phyloP scores from a whole-genome alignment of 53 echinoderm and acorn worm genomes.

The Henricia sp. region DNA sequence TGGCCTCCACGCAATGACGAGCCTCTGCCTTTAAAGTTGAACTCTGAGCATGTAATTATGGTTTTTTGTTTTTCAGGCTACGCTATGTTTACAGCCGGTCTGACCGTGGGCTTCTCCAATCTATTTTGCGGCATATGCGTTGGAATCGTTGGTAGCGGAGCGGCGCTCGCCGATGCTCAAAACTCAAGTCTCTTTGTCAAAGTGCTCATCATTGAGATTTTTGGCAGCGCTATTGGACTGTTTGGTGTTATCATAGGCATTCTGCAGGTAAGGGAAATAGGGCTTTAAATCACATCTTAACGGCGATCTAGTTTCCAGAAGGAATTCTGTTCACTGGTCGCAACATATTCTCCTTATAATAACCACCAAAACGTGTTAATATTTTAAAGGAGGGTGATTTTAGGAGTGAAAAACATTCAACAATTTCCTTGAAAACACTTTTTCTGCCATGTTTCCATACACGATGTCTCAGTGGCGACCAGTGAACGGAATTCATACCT shows the following conservation, averaged over 20 bases:
- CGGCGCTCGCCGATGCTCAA: constrained; percentile 96
- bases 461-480: neutral
- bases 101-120: constrained; percentile 92
- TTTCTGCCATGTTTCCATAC: neutral
- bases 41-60: no score
- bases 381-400: no score
- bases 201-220: constrained; percentile 97
- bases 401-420: no score
- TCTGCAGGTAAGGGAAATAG: constrained; percentile 72
- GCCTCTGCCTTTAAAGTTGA: no score
- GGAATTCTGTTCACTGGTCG: no score
- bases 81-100: constrained; percentile 95
- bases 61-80: constrained; percentile 74
- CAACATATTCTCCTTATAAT: no score
- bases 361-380: no score
- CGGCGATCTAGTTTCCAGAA: no score
- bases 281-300: no score
- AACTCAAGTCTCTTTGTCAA: constrained; percentile 93
- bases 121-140: constrained; percentile 96
- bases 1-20: no score
- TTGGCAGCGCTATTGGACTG: constrained; percentile 98
- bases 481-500: no score
- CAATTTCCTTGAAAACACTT: neutral
- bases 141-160: constrained; percentile 96
- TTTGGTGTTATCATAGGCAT: constrained; percentile 99